Conservation (phyloP, 2,797 vertebrate species). For the Arremon aurantiirostris region DNA sequence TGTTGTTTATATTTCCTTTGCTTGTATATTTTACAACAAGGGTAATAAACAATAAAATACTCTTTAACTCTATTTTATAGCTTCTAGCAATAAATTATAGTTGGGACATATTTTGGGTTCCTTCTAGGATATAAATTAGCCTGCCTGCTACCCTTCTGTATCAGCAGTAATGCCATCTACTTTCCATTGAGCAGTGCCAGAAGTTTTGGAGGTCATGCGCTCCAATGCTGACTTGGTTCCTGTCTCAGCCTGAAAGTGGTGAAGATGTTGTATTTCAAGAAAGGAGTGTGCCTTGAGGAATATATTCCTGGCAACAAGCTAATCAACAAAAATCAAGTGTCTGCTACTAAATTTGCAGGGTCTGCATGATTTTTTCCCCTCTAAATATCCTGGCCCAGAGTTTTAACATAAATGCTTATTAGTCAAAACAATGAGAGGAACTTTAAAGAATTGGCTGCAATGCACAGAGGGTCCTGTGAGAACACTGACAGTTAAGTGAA, state of each 20-base stretch:
- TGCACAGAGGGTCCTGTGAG: not conserved
- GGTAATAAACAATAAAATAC: slow-evolving; percentile 41
- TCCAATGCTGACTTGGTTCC: fast-evolving
- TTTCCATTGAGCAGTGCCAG: not conserved
- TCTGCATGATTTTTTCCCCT: not conserved
- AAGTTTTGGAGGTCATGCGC: not conserved
- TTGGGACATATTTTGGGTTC: not conserved
- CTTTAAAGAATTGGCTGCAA: not conserved
- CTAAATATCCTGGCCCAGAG: not conserved
- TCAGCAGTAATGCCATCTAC: slow-evolving; percentile 6
- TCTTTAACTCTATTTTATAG: slow-evolving; percentile 4
- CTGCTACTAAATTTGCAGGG: slow-evolving; percentile 23
- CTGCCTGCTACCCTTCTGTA: not conserved
- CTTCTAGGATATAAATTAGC: not conserved
- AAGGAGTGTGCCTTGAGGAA: not conserved
- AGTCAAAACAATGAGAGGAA: slow-evolving; percentile 27
- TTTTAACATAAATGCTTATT: slow-evolving; percentile 4
- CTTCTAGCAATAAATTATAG: slow-evolving; percentile 21
- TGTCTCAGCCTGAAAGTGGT: not conserved
- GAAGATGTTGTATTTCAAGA: not conserved
- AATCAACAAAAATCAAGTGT: slow-evolving; percentile 14
- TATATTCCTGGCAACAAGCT: not conserved
- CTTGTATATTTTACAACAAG: slow-evolving; percentile 38
- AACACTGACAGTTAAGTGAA: not conserved
- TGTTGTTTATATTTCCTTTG: slow-evolving; percentile 51